A percentile compares a stretch with the other conserved stretches of the same genome.
Conservation (phyloP, 2,113 vertebrate genomes). For the Agapornis roseicollis region DNA sequence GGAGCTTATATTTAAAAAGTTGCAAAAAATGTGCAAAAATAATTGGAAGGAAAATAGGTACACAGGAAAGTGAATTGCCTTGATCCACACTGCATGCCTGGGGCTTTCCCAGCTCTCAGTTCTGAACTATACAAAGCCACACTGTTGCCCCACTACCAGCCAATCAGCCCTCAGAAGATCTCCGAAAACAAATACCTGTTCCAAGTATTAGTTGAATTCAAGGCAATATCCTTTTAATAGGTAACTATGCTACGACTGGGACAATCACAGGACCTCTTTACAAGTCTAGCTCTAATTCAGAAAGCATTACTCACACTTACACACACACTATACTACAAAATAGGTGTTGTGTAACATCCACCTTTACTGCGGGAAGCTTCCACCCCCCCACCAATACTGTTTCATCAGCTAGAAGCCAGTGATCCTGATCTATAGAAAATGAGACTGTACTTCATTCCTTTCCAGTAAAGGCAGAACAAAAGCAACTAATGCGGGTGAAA, state of each 20-base stretch:
- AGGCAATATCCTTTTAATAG: not conserved
- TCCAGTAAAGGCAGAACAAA: not conserved
- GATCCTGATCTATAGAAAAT: not conserved
- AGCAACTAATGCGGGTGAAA: not conserved
- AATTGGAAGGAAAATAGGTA: not conserved
- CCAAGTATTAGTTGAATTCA: not conserved
- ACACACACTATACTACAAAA: not conserved
- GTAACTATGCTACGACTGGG: fast-evolving
- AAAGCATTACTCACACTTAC: not conserved
- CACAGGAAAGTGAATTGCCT: not conserved
- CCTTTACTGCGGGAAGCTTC: fast-evolving
- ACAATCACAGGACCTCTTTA: not conserved
- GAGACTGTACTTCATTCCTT: not conserved
- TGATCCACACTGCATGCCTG: fast-evolving
- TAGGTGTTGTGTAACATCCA: not conserved
- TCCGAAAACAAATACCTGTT: not conserved
- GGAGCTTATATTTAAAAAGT: not conserved
- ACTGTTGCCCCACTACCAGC: not conserved
- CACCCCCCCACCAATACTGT: fast-evolving
- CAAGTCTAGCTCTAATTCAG: not conserved
- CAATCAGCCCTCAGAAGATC: not conserved
- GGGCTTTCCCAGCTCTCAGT: not conserved
- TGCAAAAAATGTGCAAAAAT: not conserved
- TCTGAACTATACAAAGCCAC: not conserved
- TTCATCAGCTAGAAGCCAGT: not conserved